Evolutionary conservation across 2,888 invertebrate species (phyloP), one percentile per base, ranked within the genome.

Genomic region (Ectropis crepuscularia): DNA sequence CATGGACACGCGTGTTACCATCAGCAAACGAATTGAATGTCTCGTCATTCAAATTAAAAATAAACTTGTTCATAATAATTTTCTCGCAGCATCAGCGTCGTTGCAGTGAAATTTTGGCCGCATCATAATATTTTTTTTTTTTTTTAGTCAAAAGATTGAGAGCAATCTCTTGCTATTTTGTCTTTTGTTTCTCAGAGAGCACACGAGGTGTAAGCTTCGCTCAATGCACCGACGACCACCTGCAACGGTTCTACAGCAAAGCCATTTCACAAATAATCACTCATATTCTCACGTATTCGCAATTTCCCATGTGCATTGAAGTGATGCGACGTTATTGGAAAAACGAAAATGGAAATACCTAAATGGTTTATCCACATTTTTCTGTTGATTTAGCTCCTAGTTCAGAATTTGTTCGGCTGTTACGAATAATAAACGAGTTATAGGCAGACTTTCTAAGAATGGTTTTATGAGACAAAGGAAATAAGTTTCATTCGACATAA

Each of bases 151-250:
- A n/a, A n/a, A n/a, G n/a, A n/a, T n/a, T n/a, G n/a, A n/a, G n/a
- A n/a, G n/a, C 72, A 73, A 73, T 73, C 74, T 74, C 74, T 74
- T 76, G 75, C 74, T 72, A 81, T 79, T 82, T 80, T 79, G 77
- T 76, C 76, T 75, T 83, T 87, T 82, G 82, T 87, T 81, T 79
- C 76, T 76, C 74, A 72, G 73, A 78, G 79, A 76, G 73, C 77
- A 79, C 59, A 50, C 57, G 41, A 69, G 79, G 79, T 75, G 76
- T 72, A 75, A 80, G 78, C 81, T 81, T 74, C 65, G 66, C 65
- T 60, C 65, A 42, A 60, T 59, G 53, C 59, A 42, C 68, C 55
- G 68, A 59, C 57, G 49, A 63, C 57, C 39, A 47, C 68, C 58
- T 65, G 72, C 71, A 69, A 72, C 75, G 73, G 76, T 79, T 76